Evolutionary conservation across 2,888 invertebrate genomes (phyloP), one percentile per base, ranked within the genome.

Genomic region (Rhyacophila evoluta): DNA sequence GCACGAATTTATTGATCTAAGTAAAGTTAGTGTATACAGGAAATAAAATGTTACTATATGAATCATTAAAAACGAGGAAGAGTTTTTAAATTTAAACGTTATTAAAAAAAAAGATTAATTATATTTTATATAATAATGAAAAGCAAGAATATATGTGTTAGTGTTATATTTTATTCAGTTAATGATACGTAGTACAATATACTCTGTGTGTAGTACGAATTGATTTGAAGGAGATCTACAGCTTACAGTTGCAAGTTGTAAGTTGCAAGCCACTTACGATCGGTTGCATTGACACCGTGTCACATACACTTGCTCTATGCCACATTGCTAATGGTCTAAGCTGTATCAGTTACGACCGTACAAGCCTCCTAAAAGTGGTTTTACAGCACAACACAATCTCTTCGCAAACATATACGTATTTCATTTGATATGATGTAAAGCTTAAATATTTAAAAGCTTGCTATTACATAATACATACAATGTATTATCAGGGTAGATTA

Each of bases 211-310:
- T 19, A 15, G 41, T 19, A 19, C 8, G 2, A 55, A 55, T 19
- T 8, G 2, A 55, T 55, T 55, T 55, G 55, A 55, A 55, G 5
- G 15, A 19, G 25, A 55, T 55, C 25, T 38, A 6, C 11, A 38
- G 38, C 8, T 38, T 1, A 55, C 15, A 55, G 55, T 55, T 39
- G 3, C 12, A 39, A 39, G 39, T 8, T 55, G 55, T 19, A 55
- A 55, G 55, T 55, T 55, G 55, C 55, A 25, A 25, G 25, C 55
- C 55, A 55, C 55, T 55, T 55, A 55, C 15, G 19, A 55, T 55
- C 8, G 55, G 55, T 55, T 55, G 55, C 55, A 55, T 55, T 55
- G 55, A 55, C 55, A 55, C 8, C 55, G 12, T 8, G 55, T 55
- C 55, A 55, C 25, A 25, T 10, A 25, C 55, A 55, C 55, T 55